A percentile compares a stretch with the other conserved stretches of the same genome.
These are phyloP conservation scores for Plodia interpunctella DNA, from an alignment of 1,140 invertebrate genomes.

Conservation along the genomic window DNA sequence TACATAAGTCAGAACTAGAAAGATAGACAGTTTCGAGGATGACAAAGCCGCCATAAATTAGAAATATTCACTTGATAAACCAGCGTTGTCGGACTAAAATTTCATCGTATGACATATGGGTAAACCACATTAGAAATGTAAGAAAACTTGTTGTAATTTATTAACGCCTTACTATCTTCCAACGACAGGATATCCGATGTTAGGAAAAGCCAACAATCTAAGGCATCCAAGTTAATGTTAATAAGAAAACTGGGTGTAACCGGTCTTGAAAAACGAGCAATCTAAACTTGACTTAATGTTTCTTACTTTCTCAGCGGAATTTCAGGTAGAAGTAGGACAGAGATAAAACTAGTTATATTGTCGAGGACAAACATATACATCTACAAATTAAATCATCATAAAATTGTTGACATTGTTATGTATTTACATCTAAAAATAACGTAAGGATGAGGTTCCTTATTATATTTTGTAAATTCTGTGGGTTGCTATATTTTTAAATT, in stretches of 20 bases:
- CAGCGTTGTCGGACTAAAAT: too few species aligned
- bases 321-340: not conserved
- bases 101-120: not conserved
- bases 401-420: too few species aligned
- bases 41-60: too few species aligned
- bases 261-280: not conserved
- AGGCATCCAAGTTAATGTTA: not conserved
- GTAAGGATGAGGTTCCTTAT: too few species aligned
- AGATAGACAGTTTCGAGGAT: too few species aligned
- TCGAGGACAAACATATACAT: not conserved
- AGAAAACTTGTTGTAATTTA: not conserved
- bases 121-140: not conserved
- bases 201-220: not conserved
- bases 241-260: slow-evolving; percentile 3
- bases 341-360: not conserved
- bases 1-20: too few species aligned
- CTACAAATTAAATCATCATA: too few species aligned
- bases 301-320: not conserved
- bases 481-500: too few species aligned
- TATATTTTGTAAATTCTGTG: too few species aligned
- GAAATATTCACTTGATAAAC: too few species aligned
- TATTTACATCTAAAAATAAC: too few species aligned
- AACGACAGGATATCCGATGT: slow-evolving; percentile 3
- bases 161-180: not conserved
- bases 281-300: not conserved